A percentile compares a stretch with the other conserved stretches of the same genome.
phyloP scores from a whole-genome alignment of 2,113 vertebrate genomes.

The Narcine bancroftii region DNA sequence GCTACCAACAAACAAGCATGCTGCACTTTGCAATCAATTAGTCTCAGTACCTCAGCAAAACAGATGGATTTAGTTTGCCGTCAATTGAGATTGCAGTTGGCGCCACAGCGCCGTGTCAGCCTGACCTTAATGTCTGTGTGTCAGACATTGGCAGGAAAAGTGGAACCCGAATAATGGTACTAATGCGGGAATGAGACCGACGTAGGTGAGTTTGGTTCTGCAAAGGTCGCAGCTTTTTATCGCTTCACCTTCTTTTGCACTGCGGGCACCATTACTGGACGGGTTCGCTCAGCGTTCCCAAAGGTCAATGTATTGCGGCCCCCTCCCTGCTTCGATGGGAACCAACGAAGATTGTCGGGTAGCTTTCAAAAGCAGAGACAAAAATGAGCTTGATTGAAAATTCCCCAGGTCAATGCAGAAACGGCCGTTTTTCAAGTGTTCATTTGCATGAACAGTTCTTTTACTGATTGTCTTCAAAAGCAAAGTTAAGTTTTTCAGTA shows the following conservation, averaged over 20 bases:
- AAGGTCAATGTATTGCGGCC: neutral
- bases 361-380: neutral
- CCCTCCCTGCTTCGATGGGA: neutral
- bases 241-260: neutral
- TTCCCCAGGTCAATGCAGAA: neutral
- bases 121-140: neutral
- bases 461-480: neutral
- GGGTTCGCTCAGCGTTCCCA: neutral
- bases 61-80: neutral
- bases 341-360: neutral
- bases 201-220: neutral
- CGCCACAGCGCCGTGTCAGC: neutral
- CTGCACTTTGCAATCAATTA: neutral
- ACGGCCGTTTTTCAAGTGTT: neutral
- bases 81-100: neutral
- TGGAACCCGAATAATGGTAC: neutral
- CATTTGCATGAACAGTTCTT: neutral
- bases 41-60: neutral
- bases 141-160: neutral
- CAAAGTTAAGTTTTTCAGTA: neutral
- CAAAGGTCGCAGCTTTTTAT: neutral
- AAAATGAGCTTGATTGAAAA: neutral
- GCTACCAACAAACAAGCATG: neutral
- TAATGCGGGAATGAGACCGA: neutral
- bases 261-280: neutral